Base-by-base conservation (phyloP, 2,113 vertebrate species). In the Pelodiscus sinensis region DNA sequence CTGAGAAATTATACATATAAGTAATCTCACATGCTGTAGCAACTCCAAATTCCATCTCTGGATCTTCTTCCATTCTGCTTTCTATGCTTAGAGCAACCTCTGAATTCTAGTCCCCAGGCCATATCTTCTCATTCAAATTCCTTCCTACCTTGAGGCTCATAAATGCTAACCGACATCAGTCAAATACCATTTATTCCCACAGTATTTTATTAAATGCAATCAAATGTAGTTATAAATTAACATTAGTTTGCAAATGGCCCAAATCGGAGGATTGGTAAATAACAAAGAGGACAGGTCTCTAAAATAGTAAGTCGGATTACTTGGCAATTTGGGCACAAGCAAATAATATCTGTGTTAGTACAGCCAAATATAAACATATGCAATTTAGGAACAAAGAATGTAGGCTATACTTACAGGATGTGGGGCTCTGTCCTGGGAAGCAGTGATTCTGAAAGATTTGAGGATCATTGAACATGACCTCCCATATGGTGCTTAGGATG, bases 1-100 rank as follows among this genome's bases (percentile, higher is more conserved):
- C 92, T 80, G 75, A 92, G 73, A 85, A 87, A 82, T 94, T 81
- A 57, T 82, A 93, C 51, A 87, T 77, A 89, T 90, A 88, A 91
- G 90, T 82, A 54, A 87, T 93, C 65, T 96, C 85, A 82, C 92
- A 92, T 92, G 82, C 87, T 82, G 83, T 91, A 88, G 77, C 86
- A 3, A 3, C 65, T 95, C 71, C 81, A 77, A 85, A 94, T 94
- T 55, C 14, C 78, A 84, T 86, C 84, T 95, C 94, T 83, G 81
- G 81, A 78, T 85, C 92, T 79, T 83, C 81, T 89, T 85, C 81
- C 7, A 84, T 94, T 55, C 54, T 81, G 68, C 84, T 29, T 92
- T 84, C 56, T 68, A 89, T 93, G 55, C 90, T 52, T 83, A 89
- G 92, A 91, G 65, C 91, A 93, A 85, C 86, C 58, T 91, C 91